These are phyloP conservation scores for Corythucha ciliata DNA, from an alignment of 2,888 invertebrate genomes.

Conservation along the genomic window DNA sequence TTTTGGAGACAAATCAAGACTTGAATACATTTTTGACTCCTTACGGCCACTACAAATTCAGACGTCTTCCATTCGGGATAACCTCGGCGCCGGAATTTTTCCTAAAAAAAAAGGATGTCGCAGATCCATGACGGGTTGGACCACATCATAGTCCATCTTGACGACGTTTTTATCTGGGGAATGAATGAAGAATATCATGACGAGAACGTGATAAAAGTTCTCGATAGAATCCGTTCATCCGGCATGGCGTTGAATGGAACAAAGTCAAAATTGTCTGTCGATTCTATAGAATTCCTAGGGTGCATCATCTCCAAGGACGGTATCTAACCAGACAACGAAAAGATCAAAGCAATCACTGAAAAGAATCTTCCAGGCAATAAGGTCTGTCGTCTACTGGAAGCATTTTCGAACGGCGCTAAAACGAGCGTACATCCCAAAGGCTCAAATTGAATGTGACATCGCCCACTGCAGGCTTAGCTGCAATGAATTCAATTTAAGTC, in stretches of 20 bases:
- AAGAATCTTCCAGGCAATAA: too few relatives aligned
- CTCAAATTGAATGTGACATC: too few relatives aligned
- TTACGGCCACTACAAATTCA: constrained; percentile 33
- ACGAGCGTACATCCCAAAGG: too few relatives aligned
- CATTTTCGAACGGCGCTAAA: too few relatives aligned
- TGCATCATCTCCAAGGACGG: too few relatives aligned
- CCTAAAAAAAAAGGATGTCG: constrained; percentile 24
- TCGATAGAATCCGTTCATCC: constrained; percentile 10
- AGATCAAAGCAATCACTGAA: too few relatives aligned
- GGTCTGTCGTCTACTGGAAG: too few relatives aligned
- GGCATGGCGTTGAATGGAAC: constrained; percentile 12
- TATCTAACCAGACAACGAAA: too few relatives aligned
- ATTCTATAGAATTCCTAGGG: too few relatives aligned
- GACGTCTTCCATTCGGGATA: constrained; percentile 34
- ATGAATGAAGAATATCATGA: constrained; percentile 17
- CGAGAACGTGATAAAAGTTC: constrained; percentile 1
- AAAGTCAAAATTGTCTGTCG: too few relatives aligned
- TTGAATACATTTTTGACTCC: constrained; percentile 33
- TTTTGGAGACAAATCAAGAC: constrained; percentile 29
- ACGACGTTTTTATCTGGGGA: constrained; percentile 26
- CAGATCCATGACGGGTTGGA: constrained; percentile 26
- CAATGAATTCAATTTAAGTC: too few relatives aligned
- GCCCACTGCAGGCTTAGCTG: too few relatives aligned
- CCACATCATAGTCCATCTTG: constrained; percentile 20
- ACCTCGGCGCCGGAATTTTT: constrained; percentile 29